Conservation (phyloP, 2,113 vertebrate species). For the Chaenogobius annularis region DNA sequence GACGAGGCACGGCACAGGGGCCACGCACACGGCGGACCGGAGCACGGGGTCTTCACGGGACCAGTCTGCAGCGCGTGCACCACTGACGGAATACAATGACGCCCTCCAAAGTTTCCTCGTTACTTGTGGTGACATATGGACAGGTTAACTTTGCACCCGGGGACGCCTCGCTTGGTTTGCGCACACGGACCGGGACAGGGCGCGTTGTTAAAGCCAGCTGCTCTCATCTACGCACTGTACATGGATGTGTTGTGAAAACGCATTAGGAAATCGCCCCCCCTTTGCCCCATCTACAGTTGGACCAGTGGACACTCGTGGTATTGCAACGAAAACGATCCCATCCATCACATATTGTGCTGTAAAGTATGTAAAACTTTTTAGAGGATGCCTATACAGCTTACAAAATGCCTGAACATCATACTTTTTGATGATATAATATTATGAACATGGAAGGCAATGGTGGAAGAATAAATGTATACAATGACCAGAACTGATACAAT, state of each 20-base stretch:
- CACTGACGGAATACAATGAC: conserved; percentile 34
- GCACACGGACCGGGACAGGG: conserved; percentile 15
- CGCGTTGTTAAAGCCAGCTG: background rate
- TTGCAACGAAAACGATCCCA: background rate
- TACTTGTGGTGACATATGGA: conserved; percentile 18
- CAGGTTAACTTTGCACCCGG: conserved; percentile 24
- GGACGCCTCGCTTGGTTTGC: background rate
- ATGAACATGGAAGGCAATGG: conserved; percentile 3
- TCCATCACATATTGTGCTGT: background rate
- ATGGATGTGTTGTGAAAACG: conserved; percentile 5
- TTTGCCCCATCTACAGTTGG: background rate
- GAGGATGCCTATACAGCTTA: background rate
- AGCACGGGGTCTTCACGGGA: conserved; percentile 34
- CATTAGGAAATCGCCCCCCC: background rate
- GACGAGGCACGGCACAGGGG: conserved; percentile 59
- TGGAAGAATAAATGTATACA: background rate
- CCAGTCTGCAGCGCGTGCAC: conserved; percentile 36
- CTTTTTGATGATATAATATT: background rate
- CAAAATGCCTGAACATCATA: background rate
- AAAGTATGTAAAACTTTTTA: background rate
- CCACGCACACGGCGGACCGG: conserved; percentile 30
- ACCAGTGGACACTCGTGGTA: conserved; percentile 4
- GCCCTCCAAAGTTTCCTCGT: conserved; percentile 43
- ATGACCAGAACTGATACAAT: background rate
- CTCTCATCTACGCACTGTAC: conserved; percentile 4